Base-by-base conservation (phyloP, 1,140 invertebrate species). In the Heliconius hermathena region DNA sequence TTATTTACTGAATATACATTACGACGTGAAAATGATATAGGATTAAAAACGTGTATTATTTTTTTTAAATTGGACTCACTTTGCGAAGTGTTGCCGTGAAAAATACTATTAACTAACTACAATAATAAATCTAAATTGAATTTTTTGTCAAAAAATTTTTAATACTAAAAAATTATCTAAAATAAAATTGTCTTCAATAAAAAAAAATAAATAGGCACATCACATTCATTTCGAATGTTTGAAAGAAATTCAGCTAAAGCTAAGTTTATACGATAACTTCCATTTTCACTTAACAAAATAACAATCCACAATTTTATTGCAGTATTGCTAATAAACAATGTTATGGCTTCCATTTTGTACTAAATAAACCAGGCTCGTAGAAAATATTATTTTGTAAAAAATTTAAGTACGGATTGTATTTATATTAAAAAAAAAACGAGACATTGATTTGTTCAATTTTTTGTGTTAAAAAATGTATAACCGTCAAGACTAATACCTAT, bases 201-300 rank as follows among this genome's bases (percentile, higher is more conserved):
- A 84, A 46, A 29, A 87, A 91, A 93, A 93, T 91, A 93, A 93
- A 93, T 93, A 93, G 90, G 91, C 91, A 92, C 91, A 89, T 89
- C 80, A 89, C 90, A 92, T 91, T 93, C 91, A 86, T 79, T 81
- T 76, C 81, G 89, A 92, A 91, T 89, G 90, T 88, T 78, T 77
- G 70, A 87, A 89, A 86, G 85, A 86, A 78, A 57, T 80, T 83
- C 81, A 87, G 88, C 88, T 90, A 89, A 88, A 88, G 74, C 85
- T 89, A 91, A 84, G 79, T 84, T 87, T 87, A 85, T 84, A 82
- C 70, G 77, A 82, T 75, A 82, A 79, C 76, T 80, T 82, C 76
- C 73, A 78, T 79, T 87, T 75, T 33, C 3, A 41, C 46, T 78
- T 78, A 77, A 57, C 4, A 66, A 66, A 36, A 66, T 77, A 87